Percentiles rank a stretch among this genome's conserved stretches.
These are phyloP conservation scores for Arion vulgaris DNA, from an alignment of 1,140 invertebrate species.

Conservation along the genomic window DNA sequence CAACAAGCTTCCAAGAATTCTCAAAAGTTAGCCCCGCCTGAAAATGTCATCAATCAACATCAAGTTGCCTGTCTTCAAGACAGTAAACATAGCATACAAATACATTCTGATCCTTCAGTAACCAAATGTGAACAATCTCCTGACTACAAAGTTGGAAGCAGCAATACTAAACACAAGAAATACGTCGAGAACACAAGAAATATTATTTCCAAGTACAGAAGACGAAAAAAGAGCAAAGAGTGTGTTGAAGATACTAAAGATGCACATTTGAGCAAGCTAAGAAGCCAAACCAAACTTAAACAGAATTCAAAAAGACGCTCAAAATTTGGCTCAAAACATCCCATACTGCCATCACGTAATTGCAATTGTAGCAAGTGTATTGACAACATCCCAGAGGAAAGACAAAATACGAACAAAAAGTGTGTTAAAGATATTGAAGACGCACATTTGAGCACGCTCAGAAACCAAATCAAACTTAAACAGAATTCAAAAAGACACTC, in stretches of 20 bases:
- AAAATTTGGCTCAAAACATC: background rate
- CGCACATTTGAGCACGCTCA: background rate
- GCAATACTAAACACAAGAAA: background rate
- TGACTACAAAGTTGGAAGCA: background rate
- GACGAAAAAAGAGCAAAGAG: background rate
- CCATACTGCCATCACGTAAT: constrained; percentile 18
- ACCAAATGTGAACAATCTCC: background rate
- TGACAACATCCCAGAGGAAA: constrained; percentile 15
- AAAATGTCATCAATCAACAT: no score
- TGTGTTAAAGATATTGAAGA: no score
- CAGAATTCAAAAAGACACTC: background rate
- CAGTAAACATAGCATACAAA: no score
- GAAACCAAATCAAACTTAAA: background rate
- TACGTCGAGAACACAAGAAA: background rate
- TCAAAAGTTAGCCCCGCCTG: no score
- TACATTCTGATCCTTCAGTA: background rate
- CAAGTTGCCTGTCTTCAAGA: no score
- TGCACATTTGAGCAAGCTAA: background rate
- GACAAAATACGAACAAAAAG: no score
- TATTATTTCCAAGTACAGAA: background rate
- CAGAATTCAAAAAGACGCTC: background rate
- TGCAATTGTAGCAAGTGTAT: constrained; percentile 2
- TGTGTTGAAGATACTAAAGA: no score
- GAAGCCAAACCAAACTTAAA: background rate
- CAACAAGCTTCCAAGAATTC: no score